Evolutionary conservation across 2,113 vertebrate species (phyloP), one percentile per base, ranked within the genome.

Genomic region (Eulemur rufifrons): DNA sequence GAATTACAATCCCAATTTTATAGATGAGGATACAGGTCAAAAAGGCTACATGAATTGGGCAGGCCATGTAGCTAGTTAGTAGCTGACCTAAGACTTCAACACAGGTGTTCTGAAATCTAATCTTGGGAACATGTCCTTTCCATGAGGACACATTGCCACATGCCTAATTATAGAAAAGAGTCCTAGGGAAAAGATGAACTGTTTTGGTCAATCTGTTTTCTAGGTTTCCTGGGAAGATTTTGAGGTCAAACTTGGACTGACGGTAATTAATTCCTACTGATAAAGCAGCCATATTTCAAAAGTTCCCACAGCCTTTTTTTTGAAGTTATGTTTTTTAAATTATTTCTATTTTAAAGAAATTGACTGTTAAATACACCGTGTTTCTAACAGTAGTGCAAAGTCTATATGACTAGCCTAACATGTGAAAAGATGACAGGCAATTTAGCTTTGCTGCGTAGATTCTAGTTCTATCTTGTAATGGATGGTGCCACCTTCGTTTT

Each of bases 321-420:
- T 50, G 11, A 61, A 50, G n/a, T 68, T 86, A 25, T 82, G 39
- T 42, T 86, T 89, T 89, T 64, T 71, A 47, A 56, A 66, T 95
- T 56, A 68, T 96, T 88, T 88, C 54, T 87, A 37, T 93, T 94
- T 91, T 94, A 94, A 94, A 91, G 42, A 95, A 81, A 91, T 87
- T 47, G 27, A 52, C 21, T 83, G 21, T 88, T 96, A 91, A 96
- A 88, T 74, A 92, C 10, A 69, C 2, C 81, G n/a, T n/a, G 21
- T 47, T 96, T 89, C 78, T 94, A 88, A 85, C 32, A 92, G 83
- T 54, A 77, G 82, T 85, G 9, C 25, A 86, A 68, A 39, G 69
- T 86, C 87, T 84, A 8, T 42, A 39, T 63, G 81, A 52, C 39
- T 69, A 84, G 59, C 42, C 92, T 69, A 77, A 11, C 50, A 52